phyloP scores from a whole-genome alignment of 2,113 vertebrate species.

The Tretioscincus oriximinensis region DNA sequence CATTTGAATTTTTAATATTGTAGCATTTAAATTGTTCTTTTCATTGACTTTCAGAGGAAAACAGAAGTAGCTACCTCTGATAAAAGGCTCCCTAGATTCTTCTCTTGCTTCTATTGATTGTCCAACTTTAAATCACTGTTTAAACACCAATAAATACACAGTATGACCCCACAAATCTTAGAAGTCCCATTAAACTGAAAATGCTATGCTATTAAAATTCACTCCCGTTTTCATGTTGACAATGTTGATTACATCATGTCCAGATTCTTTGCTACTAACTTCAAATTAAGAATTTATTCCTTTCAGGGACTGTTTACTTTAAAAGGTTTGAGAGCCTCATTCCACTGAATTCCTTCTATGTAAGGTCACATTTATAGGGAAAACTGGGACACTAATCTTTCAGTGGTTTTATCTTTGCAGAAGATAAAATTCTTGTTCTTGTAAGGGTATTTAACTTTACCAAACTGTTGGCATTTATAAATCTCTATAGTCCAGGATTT shows the following conservation, averaged over 20 bases:
- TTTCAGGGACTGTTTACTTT: neutral
- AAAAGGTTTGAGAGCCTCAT: neutral
- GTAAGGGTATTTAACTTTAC: neutral
- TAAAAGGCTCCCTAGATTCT: slow-evolving; percentile 18
- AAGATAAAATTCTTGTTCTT: neutral
- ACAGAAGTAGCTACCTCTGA: slow-evolving; percentile 26
- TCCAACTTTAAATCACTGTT: slow-evolving; percentile 30
- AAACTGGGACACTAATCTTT: neutral
- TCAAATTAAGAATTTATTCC: neutral
- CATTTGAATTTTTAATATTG: slow-evolving; percentile 50
- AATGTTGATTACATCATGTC: neutral
- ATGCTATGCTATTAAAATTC: neutral
- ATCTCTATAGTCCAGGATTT: neutral
- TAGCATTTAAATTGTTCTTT: slow-evolving; percentile 47
- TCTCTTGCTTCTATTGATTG: neutral
- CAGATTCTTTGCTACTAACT: neutral
- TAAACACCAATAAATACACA: neutral
- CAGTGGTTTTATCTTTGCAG: neutral
- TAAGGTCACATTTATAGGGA: neutral
- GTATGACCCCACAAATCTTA: neutral
- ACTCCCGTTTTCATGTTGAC: neutral
- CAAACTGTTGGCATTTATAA: neutral
- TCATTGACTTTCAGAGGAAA: slow-evolving; percentile 42
- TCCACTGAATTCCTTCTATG: too few species aligned
- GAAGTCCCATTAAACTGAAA: neutral